Base-by-base conservation (phyloP, 2,113 vertebrate species). In the Vulpes lagopus region DNA sequence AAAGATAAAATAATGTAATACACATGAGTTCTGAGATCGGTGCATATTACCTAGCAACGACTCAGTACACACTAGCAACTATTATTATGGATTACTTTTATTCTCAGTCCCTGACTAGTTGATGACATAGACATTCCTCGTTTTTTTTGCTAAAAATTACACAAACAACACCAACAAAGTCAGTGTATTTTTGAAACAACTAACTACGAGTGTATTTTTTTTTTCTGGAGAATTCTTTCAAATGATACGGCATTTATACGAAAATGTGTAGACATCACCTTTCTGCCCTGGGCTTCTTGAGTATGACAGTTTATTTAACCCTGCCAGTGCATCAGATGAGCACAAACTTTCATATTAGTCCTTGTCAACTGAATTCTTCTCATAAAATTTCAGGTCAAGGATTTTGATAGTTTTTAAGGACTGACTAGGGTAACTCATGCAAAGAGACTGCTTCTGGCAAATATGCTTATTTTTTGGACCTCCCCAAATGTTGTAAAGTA, bases 401-500 rank as follows among this genome's bases (percentile, higher is more conserved):
- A 32, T 49, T 82, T 49, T 32, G 67, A 57, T 82, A 10, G 1
- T 71, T 35, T 93, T 80, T 32, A 43, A 49, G 83, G 82, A 57
- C 19, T 17, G 30, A n/a, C 30, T 7, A 51, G 38, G 9, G n/a
- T 55, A 67, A 92, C 53, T 53, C 35, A 71, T n/a, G 38, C 51
- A 82, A 88, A 64, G 76, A 95, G 55, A 91, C 12, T 71, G 62
- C 38, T 74, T 97, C 51, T 67, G 85, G 76, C 49, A 60, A 67
- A 89, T 27, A 22, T 59, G 73, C 49, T 6, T 20, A 53, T 74
- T 71, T 82, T 6, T 32, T 89, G 49, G 74, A 73, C 15, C 38
- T 84, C 35, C 62, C 23, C 14, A 74, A 93, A 73, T 11, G 43
- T 20, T 65, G 16, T 20, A 69, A 60, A 35, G 86, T 20, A 93